These are phyloP conservation scores for Chymomyza costata DNA, from an alignment of 1,140 invertebrate genomes.

Conservation along the genomic window DNA sequence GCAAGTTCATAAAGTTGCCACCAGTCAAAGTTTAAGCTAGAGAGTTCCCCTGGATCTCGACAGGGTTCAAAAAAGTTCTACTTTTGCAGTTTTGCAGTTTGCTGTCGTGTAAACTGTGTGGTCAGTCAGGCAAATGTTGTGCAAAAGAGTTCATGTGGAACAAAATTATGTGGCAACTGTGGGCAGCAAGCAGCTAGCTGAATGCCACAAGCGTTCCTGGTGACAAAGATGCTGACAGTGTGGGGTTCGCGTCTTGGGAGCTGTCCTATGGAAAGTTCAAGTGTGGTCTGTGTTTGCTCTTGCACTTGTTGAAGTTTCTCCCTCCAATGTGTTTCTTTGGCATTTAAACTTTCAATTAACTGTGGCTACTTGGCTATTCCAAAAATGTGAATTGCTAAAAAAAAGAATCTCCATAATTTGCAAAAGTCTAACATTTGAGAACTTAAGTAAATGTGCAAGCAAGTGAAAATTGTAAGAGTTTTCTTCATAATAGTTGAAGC, in stretches of 20 bases:
- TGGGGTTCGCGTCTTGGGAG: neutral
- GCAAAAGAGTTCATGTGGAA: conserved; percentile 53
- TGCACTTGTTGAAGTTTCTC: conserved; percentile 19
- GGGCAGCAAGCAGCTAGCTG: no score
- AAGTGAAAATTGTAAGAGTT: no score
- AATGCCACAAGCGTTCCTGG: no score
- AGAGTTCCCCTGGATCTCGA: conserved; percentile 24
- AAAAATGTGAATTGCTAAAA: no score
- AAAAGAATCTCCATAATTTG: no score
- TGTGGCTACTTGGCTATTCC: conserved; percentile 1
- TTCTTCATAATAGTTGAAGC: no score
- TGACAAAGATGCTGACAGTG: neutral
- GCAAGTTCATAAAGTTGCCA: conserved; percentile 57
- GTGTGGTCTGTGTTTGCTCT: no score
- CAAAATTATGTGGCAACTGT: conserved; percentile 42
- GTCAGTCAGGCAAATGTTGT: conserved; percentile 57
- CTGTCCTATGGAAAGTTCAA: no score
- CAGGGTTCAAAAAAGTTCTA: conserved; percentile 29
- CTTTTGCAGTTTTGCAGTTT: conserved; percentile 21
- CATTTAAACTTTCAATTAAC: conserved; percentile 53
- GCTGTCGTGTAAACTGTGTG: conserved; percentile 46
- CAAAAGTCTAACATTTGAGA: no score
- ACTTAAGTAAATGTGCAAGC: no score
- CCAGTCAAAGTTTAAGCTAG: conserved; percentile 33
- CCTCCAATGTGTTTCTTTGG: conserved; percentile 18